Base-by-base conservation (phyloP, 1,140 invertebrate genomes). In the Tetragonula clypearis region DNA sequence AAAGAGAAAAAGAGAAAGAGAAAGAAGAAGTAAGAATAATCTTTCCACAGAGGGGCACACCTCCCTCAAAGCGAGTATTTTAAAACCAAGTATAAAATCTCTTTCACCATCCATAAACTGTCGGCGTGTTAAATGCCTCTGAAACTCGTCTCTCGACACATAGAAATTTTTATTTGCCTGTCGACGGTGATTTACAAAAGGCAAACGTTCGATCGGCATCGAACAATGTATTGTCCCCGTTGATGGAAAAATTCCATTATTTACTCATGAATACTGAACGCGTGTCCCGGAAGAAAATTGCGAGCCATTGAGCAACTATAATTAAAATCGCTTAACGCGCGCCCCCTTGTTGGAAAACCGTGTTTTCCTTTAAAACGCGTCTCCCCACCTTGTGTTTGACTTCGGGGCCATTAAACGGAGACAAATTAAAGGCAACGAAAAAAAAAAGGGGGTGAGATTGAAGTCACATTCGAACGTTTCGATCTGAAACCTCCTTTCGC, bases 261-360 rank as follows among this genome's bases (percentile, higher is more conserved):
- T 79, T 53, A 17, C 66, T 53, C 35, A 53, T 30, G 30, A 17
- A 23, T 56, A 17, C 21, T 23, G 21, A n/a, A 76, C 30, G 53
- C 30, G 74, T 41, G 0, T 19, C 73, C 23, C 41, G 21, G 41
- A 79, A 69, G 49, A 35, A 79, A 79, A 79, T 55, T 79, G 62
- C 41, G 68, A 49, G 11, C 26, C 26, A 69, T 56, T 79, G 41
- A 68, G 35, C 53, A 55, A 21, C 17, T 69, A 55, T 79, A 79
- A 79, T 79, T 79, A 79, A 68, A 79, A 69, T 69, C 49, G 26
- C 19, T 68, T 35, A 55, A 79, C 65, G 23, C 62, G 35, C n/a
- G 35, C 15, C 53, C 41, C 41, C 41, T 19, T 26, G 23, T 79
- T 55, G 21, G 62, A 66, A 55, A 79, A 79, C 68, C 19, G 21